Conservation (phyloP, 64 coral and sea anemone species). For the Hydrozoanthus tunicans region DNA sequence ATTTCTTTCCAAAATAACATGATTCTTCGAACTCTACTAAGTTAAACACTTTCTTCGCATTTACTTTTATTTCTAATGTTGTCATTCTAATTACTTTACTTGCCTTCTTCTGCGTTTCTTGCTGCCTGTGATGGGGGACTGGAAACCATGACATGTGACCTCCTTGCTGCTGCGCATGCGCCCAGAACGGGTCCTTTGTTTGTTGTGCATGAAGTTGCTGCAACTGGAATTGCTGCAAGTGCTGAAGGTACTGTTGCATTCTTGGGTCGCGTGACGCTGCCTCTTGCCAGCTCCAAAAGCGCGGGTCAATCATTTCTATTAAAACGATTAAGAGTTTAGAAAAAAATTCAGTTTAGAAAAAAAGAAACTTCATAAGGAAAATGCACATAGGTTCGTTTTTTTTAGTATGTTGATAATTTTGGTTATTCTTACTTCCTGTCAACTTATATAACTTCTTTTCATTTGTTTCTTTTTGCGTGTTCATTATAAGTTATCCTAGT, state of each 20-base stretch:
- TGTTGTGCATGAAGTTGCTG: slow-evolving; percentile 37
- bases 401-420: too few relatives aligned
- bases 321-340: background rate
- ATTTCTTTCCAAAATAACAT: too few relatives aligned
- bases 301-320: slow-evolving; percentile 44
- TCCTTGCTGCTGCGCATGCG: slow-evolving; percentile 44
- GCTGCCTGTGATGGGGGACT: slow-evolving; percentile 23
- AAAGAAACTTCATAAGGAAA: background rate
- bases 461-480: too few relatives aligned
- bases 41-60: background rate
- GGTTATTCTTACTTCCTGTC: too few relatives aligned
- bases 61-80: background rate
- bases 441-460: background rate
- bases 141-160: slow-evolving; percentile 5
- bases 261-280: slow-evolving; percentile 37
- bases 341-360: background rate
- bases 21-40: background rate
- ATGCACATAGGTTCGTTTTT: background rate
- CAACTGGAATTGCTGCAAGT: slow-evolving; percentile 15
- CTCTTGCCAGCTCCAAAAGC: slow-evolving; percentile 24
- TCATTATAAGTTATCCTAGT: too few relatives aligned
- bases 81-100: background rate
- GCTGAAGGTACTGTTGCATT: slow-evolving; percentile 49
- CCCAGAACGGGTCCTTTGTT: slow-evolving; percentile 34
- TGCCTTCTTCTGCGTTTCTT: slow-evolving; percentile 38